Evolutionary conservation across 2,888 invertebrate species (phyloP), one percentile per base, ranked within the genome.

Genomic region (Vanessa cardui): DNA sequence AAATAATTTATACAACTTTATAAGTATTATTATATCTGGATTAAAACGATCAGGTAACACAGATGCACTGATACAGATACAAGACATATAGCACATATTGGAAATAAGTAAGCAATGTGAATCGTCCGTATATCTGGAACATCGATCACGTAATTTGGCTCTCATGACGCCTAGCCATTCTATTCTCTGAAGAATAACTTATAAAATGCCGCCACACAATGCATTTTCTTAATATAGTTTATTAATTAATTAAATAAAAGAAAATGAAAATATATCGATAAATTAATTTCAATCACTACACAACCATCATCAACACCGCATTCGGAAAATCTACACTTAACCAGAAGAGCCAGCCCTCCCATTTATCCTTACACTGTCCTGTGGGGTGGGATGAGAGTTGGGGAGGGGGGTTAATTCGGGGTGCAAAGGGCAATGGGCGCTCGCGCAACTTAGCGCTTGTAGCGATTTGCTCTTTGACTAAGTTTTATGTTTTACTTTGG

Each of bases 301-400:
- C 75, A 82, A 84, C 89, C 90, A 87, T 92, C 92, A 92, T 92
- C 92, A 92, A 92, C 92, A 92, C 92, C 92, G 92, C 92, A 92
- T 92, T 92, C 90, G 91, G 92, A 92, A 92, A 92, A 92, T 92
- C 92, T 92, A 92, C 92, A 92, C 92, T 92, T 92, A 92, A 91
- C 92, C 92, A 92, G 91, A 88, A 90, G 90, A 90, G 89, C 90
- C 92, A 90, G 91, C 92, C 92, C 92, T 91, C 91, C 92, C 92
- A 92, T 92, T 92, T 92, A 92, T 92, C 92, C 92, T 90, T 91
- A 91, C 90, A 90, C 90, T 90, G 81, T 80, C 89, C 90, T 89
- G 87, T 87, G 87, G 88, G 83, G 80, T 81, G 78, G 80, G 85
- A 78, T 77, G 80, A 79, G 62, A 66, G 70, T 72, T 64, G 76